Conservation (phyloP, 2,888 invertebrate genomes). For the Amphimallon solstitiale region DNA sequence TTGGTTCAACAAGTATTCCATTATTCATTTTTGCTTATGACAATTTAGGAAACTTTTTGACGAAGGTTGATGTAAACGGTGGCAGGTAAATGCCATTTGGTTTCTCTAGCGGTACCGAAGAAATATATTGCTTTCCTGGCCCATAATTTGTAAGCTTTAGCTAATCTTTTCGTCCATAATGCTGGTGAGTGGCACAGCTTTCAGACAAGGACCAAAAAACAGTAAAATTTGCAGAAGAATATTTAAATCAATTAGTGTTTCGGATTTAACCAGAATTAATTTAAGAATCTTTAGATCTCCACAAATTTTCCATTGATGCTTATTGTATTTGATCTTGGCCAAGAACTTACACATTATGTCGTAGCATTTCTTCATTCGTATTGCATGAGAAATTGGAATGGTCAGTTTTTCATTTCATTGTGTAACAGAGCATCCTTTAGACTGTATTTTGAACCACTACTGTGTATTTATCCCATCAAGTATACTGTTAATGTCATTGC, state of each 20-base stretch:
- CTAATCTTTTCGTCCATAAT: constrained; percentile 24
- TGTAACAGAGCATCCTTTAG: too few relatives aligned
- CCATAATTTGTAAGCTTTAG: constrained; percentile 10
- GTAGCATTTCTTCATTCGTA: constrained; percentile 34
- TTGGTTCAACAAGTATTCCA: constrained; percentile 39
- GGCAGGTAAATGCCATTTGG: too few relatives aligned
- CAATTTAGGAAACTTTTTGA: constrained; percentile 33
- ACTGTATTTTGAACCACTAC: constrained; percentile 30
- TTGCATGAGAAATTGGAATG: constrained; percentile 35
- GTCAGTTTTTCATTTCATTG: constrained; percentile 36
- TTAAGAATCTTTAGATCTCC: background rate
- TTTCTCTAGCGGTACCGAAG: constrained; percentile 4
- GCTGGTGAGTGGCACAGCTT: constrained; percentile 18
- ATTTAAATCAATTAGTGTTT: constrained; percentile 3
- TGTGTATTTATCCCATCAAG: constrained; percentile 39
- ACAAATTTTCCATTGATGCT: background rate
- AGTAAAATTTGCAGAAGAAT: constrained; percentile 30
- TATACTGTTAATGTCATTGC: too few relatives aligned
- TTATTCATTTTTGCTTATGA: constrained; percentile 41
- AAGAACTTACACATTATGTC: constrained; percentile 8
- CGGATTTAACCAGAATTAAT: background rate
- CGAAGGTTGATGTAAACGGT: constrained; percentile 10
- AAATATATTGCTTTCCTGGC: background rate
- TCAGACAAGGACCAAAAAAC: constrained; percentile 31
- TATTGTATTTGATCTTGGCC: constrained; percentile 11